Base-by-base conservation (phyloP, 2,113 vertebrate genomes). In the Pycnonotus jocosus region DNA sequence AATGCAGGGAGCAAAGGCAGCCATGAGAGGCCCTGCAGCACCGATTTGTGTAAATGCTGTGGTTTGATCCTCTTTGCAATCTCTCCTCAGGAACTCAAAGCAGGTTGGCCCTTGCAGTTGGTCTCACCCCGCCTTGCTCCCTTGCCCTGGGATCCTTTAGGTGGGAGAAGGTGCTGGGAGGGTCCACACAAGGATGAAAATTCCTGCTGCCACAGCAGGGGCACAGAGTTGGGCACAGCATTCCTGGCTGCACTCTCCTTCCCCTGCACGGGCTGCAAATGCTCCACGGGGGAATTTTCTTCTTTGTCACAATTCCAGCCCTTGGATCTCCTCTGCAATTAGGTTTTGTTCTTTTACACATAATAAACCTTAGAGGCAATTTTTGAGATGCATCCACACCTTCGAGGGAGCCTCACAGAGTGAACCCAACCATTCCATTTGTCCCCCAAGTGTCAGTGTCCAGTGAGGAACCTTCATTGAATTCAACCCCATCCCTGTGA, bases 201-300 rank as follows among this genome's bases (percentile, higher is more conserved):
- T 62, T 92, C 15, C 53, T 56, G 57, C 53, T 33, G 30, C 40
- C 35, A 4, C 15, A 35, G 5, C 1, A 10, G 71, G 6, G 31
- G 30, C 27, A 9, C 0, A 0, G 37, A 1, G 12, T 17, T 71
- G 81, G n/a, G 23, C 64, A 8, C 58, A 44, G 37, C 60, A 24
- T 17, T 30, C 33, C 44, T 37, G 12, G 19, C 71, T 44, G 27
- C 10, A 0, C 3, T 0, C 38, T 18, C 12, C 6, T 24, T 30
- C 13, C 47, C 24, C 53, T 69, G 37, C 50, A 64, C 2, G 0
- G n/a, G 28, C 40, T 85, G 56, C 24, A 61, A 68, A 21, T 25
- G 31, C 58, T 72, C 58, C 24, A 2, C 44, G 47, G 58, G 16
- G 50, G 40, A 42, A 54, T 35, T 24, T 54, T 37, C 44, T 57